Conservation (phyloP, 2,888 invertebrate genomes). For the Drosophila crucigera region DNA sequence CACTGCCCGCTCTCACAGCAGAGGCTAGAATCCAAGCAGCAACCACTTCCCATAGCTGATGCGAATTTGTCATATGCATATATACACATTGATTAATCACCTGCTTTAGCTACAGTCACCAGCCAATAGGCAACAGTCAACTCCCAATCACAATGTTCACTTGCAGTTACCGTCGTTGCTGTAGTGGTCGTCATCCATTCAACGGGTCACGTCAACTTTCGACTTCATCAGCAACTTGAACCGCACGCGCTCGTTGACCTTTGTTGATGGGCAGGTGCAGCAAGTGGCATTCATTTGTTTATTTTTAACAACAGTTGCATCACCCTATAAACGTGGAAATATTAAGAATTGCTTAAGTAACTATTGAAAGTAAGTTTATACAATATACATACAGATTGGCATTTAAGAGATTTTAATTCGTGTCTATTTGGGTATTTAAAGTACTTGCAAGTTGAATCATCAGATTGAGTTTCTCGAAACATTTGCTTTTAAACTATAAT, state of each 20-base stretch:
- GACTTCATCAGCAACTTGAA: conserved; percentile 40
- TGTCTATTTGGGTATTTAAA: background rate
- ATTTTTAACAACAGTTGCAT: conserved; percentile 56
- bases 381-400: background rate
- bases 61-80: conserved; percentile 64
- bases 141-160: conserved; percentile 16
- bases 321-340: conserved; percentile 28
- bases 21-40: conserved; percentile 21
- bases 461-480: no score
- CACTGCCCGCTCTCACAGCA: conserved; percentile 43
- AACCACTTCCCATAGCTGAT: conserved; percentile 43
- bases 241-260: conserved; percentile 75
- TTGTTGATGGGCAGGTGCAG: conserved; percentile 48
- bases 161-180: background rate
- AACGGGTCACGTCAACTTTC: conserved; percentile 69
- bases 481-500: background rate
- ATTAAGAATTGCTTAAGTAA: background rate
- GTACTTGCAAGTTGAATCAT: background rate
- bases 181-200: conserved; percentile 15
- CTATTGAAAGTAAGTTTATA: background rate
- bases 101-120: conserved; percentile 28
- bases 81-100: conserved; percentile 60
- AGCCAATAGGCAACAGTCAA: conserved; percentile 7
- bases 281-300: conserved; percentile 44
- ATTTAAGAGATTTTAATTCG: background rate